Evolutionary conservation across 2,797 vertebrate species (phyloP).

Genomic region (Arrhamphus sclerolepis): DNA sequence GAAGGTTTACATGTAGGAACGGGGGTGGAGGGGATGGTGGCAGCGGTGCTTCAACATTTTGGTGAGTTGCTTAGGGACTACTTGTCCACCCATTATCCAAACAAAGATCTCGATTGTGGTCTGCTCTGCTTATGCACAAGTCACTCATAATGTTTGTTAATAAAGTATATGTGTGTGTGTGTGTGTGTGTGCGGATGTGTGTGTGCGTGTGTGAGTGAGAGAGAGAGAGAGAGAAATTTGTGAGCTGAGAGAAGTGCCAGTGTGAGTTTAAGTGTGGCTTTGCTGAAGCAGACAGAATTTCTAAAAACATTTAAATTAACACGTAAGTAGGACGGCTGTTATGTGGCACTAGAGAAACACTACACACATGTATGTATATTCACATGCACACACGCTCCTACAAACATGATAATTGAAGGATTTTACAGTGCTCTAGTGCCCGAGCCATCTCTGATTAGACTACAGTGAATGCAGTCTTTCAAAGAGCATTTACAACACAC

Average conservation of each 20-base stretch:
- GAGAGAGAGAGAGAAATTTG: too few relatives aligned
- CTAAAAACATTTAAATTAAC: slow-evolving; percentile 64
- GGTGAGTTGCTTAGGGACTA: slow-evolving; percentile 67
- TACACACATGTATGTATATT: slow-evolving; percentile 34
- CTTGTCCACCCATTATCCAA: slow-evolving; percentile 56
- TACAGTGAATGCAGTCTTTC: slow-evolving; percentile 61
- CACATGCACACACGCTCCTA: slow-evolving; percentile 27
- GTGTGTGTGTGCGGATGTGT: slow-evolving; percentile 30
- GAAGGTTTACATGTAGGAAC: slow-evolving; percentile 40
- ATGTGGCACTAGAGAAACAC: slow-evolving; percentile 66
- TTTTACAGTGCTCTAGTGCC: slow-evolving; percentile 66
- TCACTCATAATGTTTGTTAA: slow-evolving; percentile 41
- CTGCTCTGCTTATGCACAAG: slow-evolving; percentile 39
- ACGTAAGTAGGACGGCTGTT: slow-evolving; percentile 57
- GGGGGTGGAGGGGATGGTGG: slow-evolving; percentile 36
- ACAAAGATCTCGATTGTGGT: slow-evolving; percentile 67
- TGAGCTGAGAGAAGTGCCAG: slow-evolving; percentile 24
- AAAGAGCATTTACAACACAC: slow-evolving; percentile 69
- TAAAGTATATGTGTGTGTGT: slow-evolving; percentile 40
- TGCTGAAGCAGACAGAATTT: slow-evolving; percentile 56
- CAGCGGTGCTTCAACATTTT: slow-evolving; percentile 42
- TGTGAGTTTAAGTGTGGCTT: slow-evolving; percentile 56
- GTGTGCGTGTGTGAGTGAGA: slow-evolving; percentile 14
- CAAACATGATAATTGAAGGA: slow-evolving; percentile 65
- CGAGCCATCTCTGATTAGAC: slow-evolving; percentile 71